Conservation (phyloP, 2,113 vertebrate genomes). For the Gavialis gangeticus region DNA sequence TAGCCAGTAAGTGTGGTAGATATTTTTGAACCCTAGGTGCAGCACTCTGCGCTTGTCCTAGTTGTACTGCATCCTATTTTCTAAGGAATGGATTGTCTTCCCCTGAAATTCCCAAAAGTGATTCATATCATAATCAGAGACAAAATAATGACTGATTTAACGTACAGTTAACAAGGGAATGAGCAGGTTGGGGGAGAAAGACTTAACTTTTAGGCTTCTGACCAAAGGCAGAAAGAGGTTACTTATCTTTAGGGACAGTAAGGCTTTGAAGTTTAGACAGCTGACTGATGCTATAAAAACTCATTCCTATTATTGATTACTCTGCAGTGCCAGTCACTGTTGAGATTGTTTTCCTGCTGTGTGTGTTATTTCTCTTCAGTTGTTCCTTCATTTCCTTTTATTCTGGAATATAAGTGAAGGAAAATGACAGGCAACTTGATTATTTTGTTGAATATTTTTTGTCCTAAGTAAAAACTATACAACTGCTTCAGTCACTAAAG, state of each 20-base stretch:
- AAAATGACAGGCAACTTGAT: constrained; percentile 9
- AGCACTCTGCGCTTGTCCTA: no score
- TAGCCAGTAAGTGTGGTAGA: no score
- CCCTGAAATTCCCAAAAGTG: neutral
- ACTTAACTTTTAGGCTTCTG: no score
- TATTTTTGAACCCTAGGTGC: no score
- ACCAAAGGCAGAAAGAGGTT: neutral
- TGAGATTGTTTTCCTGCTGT: neutral
- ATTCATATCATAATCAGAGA: neutral
- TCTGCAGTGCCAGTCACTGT: neutral
- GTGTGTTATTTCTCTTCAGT: neutral
- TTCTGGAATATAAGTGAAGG: neutral
- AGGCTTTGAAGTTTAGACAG: constrained; percentile 18
- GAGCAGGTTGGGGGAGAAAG: no score
- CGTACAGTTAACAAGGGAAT: neutral
- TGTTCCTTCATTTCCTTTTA: neutral
- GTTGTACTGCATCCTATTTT: no score
- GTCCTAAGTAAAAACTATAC: neutral
- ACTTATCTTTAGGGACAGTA: neutral
- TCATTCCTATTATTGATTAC: neutral
- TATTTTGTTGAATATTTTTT: neutral
- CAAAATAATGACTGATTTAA: constrained; percentile 2
- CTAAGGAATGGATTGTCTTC: constrained; percentile 24
- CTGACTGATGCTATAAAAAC: neutral
- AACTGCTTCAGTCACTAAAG: neutral